These are phyloP conservation scores for Drosophila setosimentum DNA, from an alignment of 2,888 invertebrate species.

Conservation along the genomic window DNA sequence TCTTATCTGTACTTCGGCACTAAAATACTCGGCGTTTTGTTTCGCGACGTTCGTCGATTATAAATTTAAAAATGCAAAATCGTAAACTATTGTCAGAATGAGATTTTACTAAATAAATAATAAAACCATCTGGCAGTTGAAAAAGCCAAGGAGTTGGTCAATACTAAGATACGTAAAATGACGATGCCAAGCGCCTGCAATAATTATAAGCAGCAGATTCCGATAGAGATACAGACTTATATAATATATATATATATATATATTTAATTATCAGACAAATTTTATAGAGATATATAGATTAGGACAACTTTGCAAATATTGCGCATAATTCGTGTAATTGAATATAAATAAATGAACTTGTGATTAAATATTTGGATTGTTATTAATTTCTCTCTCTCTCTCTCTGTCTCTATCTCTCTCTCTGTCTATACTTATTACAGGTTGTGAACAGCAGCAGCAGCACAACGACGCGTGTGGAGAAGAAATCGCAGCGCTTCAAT, in stretches of 20 bases:
- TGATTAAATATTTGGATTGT: constrained; percentile 5
- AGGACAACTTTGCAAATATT: constrained; percentile 28
- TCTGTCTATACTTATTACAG: constrained; percentile 56
- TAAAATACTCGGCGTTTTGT: not conserved
- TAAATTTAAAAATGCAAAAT: constrained; percentile 18
- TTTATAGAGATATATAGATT: constrained; percentile 26
- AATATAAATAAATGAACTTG: not conserved
- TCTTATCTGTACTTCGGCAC: constrained; percentile 30
- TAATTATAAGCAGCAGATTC: constrained; percentile 63
- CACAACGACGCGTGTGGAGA: constrained; percentile 85
- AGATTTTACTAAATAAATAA: constrained; percentile 11
- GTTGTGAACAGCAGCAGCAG: constrained; percentile 85
- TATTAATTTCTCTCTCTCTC: constrained; percentile 9
- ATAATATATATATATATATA: constrained; percentile 4
- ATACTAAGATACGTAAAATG: constrained; percentile 23
- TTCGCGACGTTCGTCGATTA: not conserved
- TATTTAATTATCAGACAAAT: not conserved
- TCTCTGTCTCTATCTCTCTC: not conserved
- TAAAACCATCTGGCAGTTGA: constrained; percentile 35
- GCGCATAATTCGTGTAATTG: constrained; percentile 31
- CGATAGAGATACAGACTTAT: not conserved
- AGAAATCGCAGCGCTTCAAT: constrained; percentile 84
- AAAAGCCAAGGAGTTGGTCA: constrained; percentile 17
- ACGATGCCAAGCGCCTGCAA: constrained; percentile 56
- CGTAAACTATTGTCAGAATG: constrained; percentile 44